Percentiles rank a stretch among this genome's conserved stretches.
Conservation (phyloP, 2,113 vertebrate species). For the Helogale parvula region DNA sequence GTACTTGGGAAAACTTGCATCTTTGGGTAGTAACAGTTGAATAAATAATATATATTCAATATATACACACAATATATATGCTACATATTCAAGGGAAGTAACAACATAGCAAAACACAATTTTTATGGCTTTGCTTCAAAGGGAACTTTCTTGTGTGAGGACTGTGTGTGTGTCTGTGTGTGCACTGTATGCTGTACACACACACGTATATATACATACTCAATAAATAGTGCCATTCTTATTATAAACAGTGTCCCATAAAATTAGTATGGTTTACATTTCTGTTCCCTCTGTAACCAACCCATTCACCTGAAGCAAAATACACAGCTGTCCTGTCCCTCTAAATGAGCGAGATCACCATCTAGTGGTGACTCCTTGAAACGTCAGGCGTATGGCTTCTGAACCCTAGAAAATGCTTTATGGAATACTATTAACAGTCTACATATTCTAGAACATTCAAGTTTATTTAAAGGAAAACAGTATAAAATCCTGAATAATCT, state of each 20-base stretch:
- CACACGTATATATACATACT: neutral
- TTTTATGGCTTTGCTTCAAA: constrained; percentile 17
- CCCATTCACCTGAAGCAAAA: constrained; percentile 72
- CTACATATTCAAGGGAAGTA: neutral
- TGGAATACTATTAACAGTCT: neutral
- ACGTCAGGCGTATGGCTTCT: constrained; percentile 42
- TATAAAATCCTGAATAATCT: neutral
- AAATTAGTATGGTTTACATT: constrained; percentile 16
- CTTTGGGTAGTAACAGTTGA: neutral
- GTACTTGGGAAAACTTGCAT: neutral
- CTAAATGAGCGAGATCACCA: constrained; percentile 70
- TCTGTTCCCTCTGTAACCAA: constrained; percentile 47
- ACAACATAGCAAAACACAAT: neutral
- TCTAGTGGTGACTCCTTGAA: constrained; percentile 68
- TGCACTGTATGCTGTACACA: no score
- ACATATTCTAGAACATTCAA: neutral
- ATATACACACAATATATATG: neutral
- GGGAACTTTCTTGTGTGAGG: neutral
- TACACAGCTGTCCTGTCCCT: neutral
- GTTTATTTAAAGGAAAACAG: neutral
- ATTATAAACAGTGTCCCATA: constrained; percentile 29
- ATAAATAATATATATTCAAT: neutral
- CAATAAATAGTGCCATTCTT: neutral
- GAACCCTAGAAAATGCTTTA: constrained; percentile 8
- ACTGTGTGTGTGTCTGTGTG: neutral